Conservation (phyloP, 2,113 vertebrate species). For the Cryptomyrus ogoouensis region DNA sequence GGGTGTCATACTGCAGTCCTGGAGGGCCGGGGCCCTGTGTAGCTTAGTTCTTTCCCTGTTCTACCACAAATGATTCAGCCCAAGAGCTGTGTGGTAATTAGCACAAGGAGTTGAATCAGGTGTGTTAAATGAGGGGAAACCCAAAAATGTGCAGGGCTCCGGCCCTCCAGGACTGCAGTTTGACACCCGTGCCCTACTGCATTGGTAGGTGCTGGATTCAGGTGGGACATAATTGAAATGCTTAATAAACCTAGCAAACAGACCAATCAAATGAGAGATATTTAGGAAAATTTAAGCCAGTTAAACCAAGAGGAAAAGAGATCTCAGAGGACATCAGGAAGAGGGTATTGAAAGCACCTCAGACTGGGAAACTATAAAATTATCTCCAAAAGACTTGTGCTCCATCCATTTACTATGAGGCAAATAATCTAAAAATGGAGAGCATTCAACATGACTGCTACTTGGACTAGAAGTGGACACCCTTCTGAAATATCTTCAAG, state of each 20-base stretch:
- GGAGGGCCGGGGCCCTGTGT: no score
- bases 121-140: no score
- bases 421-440: constrained; percentile 5
- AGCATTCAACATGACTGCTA: neutral
- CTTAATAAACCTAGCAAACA: no score
- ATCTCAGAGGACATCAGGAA: constrained; percentile 6
- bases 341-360: constrained; percentile 9
- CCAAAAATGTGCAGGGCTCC: no score
- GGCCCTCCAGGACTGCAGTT: no score
- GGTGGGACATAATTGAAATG: no score
- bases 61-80: no score
- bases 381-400: neutral
- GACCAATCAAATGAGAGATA: neutral
- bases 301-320: neutral
- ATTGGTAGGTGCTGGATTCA: neutral
- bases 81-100: no score
- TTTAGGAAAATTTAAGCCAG: neutral
- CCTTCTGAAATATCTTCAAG: constrained; percentile 1
- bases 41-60: no score
- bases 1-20: no score
- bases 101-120: no score
- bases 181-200: no score
- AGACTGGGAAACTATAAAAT: constrained; percentile 1
- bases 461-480: constrained; percentile 5
- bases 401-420: neutral